Percentiles rank a stretch among this genome's conserved stretches.
These are phyloP conservation scores for Montipora sp. DNA, from an alignment of 64 coral and sea anemone genomes.

Conservation along the genomic window DNA sequence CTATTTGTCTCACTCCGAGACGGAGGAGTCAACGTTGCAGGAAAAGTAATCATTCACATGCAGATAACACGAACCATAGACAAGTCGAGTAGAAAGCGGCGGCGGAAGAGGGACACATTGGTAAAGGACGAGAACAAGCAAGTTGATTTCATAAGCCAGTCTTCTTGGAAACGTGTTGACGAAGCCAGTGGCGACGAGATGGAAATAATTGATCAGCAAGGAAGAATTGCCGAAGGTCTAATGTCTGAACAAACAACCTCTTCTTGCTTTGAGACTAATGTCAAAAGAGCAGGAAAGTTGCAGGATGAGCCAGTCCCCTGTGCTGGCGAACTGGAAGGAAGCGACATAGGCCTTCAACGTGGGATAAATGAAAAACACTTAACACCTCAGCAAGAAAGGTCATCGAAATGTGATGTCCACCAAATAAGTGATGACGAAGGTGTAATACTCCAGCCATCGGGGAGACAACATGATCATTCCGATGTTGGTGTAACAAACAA, in stretches of 20 bases:
- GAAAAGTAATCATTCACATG: background rate
- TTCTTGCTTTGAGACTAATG: background rate
- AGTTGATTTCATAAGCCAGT: background rate
- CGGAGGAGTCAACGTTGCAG: conserved; percentile 43
- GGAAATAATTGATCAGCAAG: background rate
- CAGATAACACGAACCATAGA: background rate
- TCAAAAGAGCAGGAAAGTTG: background rate
- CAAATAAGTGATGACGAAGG: background rate
- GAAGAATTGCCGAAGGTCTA: background rate
- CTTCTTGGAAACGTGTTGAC: background rate
- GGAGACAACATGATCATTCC: background rate
- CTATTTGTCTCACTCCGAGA: conserved; percentile 74
- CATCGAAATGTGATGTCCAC: background rate
- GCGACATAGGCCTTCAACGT: background rate
- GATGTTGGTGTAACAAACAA: background rate
- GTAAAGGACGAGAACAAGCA: background rate
- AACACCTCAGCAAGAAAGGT: background rate
- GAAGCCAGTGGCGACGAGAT: background rate
- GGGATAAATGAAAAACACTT: background rate
- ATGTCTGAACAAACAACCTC: background rate
- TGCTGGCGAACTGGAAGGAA: background rate
- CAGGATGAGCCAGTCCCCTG: background rate
- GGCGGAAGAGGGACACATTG: background rate
- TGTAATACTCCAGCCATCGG: background rate
- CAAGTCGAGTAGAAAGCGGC: background rate